Percentiles rank a stretch among this genome's conserved stretches.
These are phyloP conservation scores for Drosophila teissieri DNA, from an alignment of 1,140 invertebrate species.

Conservation along the genomic window DNA sequence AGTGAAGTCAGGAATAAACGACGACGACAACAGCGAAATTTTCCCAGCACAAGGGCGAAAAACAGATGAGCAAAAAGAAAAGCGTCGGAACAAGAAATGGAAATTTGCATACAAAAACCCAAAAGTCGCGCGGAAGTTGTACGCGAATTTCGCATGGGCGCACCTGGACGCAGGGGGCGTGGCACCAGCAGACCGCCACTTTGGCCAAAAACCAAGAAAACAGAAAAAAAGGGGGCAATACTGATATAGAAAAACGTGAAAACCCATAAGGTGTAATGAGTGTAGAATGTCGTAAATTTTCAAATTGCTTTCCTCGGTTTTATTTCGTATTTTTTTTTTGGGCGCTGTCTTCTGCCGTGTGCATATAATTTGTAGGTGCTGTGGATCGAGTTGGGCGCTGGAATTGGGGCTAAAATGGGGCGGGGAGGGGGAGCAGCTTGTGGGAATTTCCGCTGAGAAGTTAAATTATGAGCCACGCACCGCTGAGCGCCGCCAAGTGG, in stretches of 20 bases:
- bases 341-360: slow-evolving; percentile 48
- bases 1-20: slow-evolving; percentile 49
- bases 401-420: not conserved
- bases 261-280: slow-evolving; percentile 76
- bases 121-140: slow-evolving; percentile 70
- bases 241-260: slow-evolving; percentile 17
- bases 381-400: not conserved
- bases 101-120: slow-evolving; percentile 74
- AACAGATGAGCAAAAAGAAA: not conserved
- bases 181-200: slow-evolving; percentile 30
- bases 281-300: slow-evolving; percentile 82
- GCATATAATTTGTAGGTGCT: slow-evolving; percentile 61
- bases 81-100: slow-evolving; percentile 48
- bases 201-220: slow-evolving; percentile 17
- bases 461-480: slow-evolving; percentile 68
- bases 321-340: slow-evolving; percentile 16
- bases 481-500: slow-evolving; percentile 46
- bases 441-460: slow-evolving; percentile 71
- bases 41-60: slow-evolving; percentile 36
- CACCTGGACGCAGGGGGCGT: slow-evolving; percentile 61
- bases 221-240: too few species aligned
- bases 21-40: slow-evolving; percentile 33
- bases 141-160: slow-evolving; percentile 73
- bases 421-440: slow-evolving; percentile 37
- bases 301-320: slow-evolving; percentile 66